Percentiles rank a stretch among this genome's conserved stretches.
Evolutionary conservation across 2,888 invertebrate genomes (phyloP).

Genomic region (Ophion costatus): DNA sequence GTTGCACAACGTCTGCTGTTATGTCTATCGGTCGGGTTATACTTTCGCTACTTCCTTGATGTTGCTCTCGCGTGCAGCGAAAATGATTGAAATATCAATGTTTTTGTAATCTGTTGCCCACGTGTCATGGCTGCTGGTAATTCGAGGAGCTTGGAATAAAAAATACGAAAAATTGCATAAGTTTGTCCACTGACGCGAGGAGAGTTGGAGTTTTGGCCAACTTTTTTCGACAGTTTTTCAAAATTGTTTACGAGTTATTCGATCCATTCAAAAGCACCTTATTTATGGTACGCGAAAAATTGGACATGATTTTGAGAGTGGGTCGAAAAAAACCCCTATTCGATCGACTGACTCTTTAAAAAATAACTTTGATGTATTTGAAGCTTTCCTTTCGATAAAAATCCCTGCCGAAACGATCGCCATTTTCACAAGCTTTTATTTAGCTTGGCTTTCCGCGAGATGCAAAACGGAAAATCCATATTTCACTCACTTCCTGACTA

Average conservation of each 20-base stretch:
- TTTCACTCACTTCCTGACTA: no score
- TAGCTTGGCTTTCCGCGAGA: no score
- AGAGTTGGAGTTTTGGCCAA: neutral
- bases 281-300: no score
- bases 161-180: neutral
- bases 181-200: neutral
- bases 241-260: neutral
- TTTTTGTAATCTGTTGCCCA: neutral
- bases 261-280: no score
- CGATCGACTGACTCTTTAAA: no score
- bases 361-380: no score
- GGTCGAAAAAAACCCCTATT: no score
- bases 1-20: neutral
- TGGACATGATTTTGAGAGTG: no score
- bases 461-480: no score
- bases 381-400: no score
- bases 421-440: no score
- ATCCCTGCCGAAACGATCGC: no score
- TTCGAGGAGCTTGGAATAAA: neutral
- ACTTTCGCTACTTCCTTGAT: conserved; percentile 5
- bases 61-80: neutral
- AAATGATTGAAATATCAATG: neutral
- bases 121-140: neutral
- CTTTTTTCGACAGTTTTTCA: neutral
- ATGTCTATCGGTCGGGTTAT: conserved; percentile 8